Evolutionary conservation across 2,797 vertebrate genomes (phyloP).

Genomic region (Lithobates sylvaticus): DNA sequence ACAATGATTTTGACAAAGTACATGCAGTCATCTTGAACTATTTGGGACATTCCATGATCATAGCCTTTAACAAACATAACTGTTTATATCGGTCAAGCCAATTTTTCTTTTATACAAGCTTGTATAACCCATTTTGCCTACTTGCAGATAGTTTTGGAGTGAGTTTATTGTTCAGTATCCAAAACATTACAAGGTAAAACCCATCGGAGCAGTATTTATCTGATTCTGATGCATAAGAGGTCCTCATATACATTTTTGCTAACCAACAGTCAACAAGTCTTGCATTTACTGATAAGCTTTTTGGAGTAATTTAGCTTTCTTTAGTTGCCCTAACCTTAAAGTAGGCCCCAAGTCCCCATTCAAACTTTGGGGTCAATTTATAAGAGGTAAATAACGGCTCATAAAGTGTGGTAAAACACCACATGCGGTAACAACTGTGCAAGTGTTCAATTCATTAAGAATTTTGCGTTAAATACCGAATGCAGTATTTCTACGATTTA

Average conservation of each 20-base stretch:
- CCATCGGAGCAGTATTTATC: neutral
- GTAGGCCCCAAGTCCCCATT: no score
- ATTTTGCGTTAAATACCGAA: no score
- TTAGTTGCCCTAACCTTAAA: no score
- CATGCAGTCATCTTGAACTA: constrained; percentile 28
- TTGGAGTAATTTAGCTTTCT: neutral
- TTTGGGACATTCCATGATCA: constrained; percentile 9
- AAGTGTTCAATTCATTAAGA: no score
- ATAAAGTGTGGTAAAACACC: no score
- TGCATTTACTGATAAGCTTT: neutral
- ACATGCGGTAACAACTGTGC: no score
- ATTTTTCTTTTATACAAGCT: neutral
- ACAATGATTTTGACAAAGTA: constrained; percentile 28
- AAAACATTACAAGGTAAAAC: neutral
- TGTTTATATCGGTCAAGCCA: constrained; percentile 18
- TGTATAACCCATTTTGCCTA: neutral
- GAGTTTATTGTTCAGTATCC: neutral
- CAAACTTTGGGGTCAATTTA: no score
- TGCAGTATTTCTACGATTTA: no score
- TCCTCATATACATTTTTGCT: no score
- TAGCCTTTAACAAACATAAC: constrained; percentile 19
- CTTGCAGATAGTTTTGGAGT: neutral
- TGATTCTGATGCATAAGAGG: neutral
- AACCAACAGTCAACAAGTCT: no score
- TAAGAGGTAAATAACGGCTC: no score